Conservation (phyloP, 2,113 vertebrate genomes). For the Labrus mixtus region DNA sequence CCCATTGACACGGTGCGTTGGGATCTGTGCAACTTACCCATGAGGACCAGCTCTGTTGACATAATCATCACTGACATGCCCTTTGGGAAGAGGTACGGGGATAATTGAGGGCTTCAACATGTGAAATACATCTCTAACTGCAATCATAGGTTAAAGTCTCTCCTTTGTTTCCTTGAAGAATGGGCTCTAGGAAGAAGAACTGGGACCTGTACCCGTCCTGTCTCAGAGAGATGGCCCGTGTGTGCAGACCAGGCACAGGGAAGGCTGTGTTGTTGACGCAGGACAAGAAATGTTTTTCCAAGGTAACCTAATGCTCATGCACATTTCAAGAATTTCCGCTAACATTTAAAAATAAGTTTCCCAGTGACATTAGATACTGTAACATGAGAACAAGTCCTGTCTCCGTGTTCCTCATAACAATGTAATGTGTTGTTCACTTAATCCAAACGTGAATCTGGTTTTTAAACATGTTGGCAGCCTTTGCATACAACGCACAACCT, state of each 20-base stretch:
- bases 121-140: background rate
- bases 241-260: slow-evolving; percentile 91
- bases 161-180: slow-evolving; percentile 79
- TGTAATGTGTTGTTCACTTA: background rate
- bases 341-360: background rate
- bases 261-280: slow-evolving; percentile 94
- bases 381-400: background rate
- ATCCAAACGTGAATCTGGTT: background rate
- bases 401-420: background rate
- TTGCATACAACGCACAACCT: background rate
- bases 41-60: slow-evolving; percentile 92
- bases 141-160: background rate
- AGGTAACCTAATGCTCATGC: slow-evolving; percentile 80
- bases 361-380: background rate
- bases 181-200: slow-evolving; percentile 96
- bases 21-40: slow-evolving; percentile 91
- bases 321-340: background rate
- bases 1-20: slow-evolving; percentile 92
- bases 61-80: slow-evolving; percentile 96
- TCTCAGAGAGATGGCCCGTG: slow-evolving; percentile 93
- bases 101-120: background rate
- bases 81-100: slow-evolving; percentile 93
- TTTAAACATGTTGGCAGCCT: background rate
- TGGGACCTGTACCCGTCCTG: slow-evolving; percentile 97
- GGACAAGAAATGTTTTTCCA: slow-evolving; percentile 96